Percentiles rank a stretch among this genome's conserved stretches.
Conservation (phyloP, 2,888 invertebrate genomes). For the Drosophila multiciliata region DNA sequence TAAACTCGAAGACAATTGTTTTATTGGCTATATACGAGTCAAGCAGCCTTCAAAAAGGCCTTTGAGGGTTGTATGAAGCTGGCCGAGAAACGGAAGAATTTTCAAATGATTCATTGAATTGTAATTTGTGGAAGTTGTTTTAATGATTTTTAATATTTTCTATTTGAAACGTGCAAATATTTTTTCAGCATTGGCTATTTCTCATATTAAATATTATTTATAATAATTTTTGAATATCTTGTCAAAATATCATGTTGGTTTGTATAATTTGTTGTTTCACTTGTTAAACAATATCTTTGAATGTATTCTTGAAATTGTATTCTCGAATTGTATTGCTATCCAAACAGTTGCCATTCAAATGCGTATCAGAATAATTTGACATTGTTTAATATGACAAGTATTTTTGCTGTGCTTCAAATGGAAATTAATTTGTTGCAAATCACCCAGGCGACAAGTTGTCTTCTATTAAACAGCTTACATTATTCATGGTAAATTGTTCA, state of each 20-base stretch:
- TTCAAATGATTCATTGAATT: conserved; percentile 17
- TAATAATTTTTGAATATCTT: not conserved
- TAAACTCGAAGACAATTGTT: conserved; percentile 20
- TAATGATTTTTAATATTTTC: not conserved
- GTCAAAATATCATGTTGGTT: not conserved
- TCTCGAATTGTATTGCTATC: not conserved
- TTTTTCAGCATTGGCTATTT: not conserved
- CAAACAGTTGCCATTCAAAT: not conserved
- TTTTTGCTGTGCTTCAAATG: not conserved
- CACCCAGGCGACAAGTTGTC: conserved; percentile 10
- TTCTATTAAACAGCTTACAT: not conserved
- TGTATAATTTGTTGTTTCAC: not conserved
- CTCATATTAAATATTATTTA: not conserved
- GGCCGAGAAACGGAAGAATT: conserved; percentile 1
- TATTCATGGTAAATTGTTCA: conserved; percentile 19
- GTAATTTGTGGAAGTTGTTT: not conserved
- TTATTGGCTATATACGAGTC: conserved; percentile 2
- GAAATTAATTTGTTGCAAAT: conserved; percentile 21
- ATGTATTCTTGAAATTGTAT: not conserved
- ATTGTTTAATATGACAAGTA: conserved; percentile 15
- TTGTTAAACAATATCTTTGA: not conserved
- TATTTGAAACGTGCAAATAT: not conserved
- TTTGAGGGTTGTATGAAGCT: not conserved
- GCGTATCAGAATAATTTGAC: not conserved
- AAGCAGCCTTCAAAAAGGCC: conserved; percentile 5